These are phyloP conservation scores for Otolemur garnettii DNA, from an alignment of 2,113 vertebrate species.

Conservation along the genomic window DNA sequence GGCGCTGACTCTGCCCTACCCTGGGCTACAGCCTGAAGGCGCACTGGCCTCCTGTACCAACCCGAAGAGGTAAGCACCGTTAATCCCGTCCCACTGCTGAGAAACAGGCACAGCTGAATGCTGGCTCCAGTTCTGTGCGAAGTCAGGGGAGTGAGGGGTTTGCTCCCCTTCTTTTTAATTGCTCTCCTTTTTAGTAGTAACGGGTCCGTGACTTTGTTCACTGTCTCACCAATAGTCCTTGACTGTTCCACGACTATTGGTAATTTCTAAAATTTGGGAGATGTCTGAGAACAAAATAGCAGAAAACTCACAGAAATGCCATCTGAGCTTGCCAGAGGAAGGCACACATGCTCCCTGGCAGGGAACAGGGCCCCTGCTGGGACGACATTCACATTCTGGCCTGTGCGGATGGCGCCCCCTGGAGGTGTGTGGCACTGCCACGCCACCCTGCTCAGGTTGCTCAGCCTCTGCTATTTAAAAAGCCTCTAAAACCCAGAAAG, in stretches of 20 bases:
- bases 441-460: background rate
- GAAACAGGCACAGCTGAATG: background rate
- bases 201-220: too few relatives aligned
- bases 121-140: background rate
- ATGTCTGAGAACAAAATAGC: background rate
- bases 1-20: background rate
- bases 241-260: background rate
- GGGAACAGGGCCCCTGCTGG: fast-evolving
- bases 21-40: background rate
- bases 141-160: background rate
- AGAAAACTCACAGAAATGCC: background rate
- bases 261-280: background rate
- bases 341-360: background rate
- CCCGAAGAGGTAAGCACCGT: background rate
- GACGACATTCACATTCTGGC: background rate
- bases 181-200: too few relatives aligned
- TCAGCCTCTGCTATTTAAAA: background rate
- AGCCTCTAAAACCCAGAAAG: background rate
- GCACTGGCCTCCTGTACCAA: background rate
- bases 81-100: background rate
- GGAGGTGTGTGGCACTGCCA: background rate
- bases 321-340: background rate
- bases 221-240: too few relatives aligned
- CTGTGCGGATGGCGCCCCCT: background rate
- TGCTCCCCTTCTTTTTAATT: background rate